Percentiles rank a stretch among this genome's conserved stretches.
Evolutionary conservation across 2,888 invertebrate genomes (phyloP).

Genomic region (Halictus quadricinctus): DNA sequence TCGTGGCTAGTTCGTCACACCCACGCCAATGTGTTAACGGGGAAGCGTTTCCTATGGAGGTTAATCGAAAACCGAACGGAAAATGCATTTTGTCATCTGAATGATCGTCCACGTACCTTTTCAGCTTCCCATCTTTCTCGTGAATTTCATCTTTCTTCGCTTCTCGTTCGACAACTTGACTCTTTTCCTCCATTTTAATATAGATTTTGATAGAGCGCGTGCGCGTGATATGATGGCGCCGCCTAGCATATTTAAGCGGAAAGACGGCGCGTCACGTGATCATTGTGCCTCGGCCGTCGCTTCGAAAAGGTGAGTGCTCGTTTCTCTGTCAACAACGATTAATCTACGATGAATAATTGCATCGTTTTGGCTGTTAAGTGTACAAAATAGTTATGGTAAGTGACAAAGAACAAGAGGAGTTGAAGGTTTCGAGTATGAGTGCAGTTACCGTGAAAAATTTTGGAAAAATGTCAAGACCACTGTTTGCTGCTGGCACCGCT

Average conservation of each 20-base stretch:
- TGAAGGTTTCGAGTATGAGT: neutral
- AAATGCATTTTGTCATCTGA: neutral
- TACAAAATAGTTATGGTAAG: neutral
- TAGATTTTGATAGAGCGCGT: conserved; percentile 74
- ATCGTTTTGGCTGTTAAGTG: neutral
- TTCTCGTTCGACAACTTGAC: conserved; percentile 82
- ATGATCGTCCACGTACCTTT: conserved; percentile 80
- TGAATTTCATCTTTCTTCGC: conserved; percentile 83
- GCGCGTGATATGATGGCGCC: conserved; percentile 53
- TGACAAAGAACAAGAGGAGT: neutral
- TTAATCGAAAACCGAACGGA: neutral
- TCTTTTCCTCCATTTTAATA: conserved; percentile 83
- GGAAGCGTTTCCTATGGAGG: neutral
- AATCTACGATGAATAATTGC: neutral
- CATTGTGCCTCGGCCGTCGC: neutral
- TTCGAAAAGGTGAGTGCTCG: conserved; percentile 9
- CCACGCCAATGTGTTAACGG: neutral
- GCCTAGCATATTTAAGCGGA: conserved; percentile 35
- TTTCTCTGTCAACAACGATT: neutral
- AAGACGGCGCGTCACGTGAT: conserved; percentile 44
- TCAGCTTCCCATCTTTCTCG: conserved; percentile 82
- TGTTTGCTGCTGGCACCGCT: neutral
- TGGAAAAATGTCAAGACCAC: neutral
- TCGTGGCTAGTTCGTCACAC: conserved; percentile 17
- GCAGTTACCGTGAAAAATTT: neutral